phyloP scores from a whole-genome alignment of 2,888 invertebrate genomes.

The Watsonalla binaria region DNA sequence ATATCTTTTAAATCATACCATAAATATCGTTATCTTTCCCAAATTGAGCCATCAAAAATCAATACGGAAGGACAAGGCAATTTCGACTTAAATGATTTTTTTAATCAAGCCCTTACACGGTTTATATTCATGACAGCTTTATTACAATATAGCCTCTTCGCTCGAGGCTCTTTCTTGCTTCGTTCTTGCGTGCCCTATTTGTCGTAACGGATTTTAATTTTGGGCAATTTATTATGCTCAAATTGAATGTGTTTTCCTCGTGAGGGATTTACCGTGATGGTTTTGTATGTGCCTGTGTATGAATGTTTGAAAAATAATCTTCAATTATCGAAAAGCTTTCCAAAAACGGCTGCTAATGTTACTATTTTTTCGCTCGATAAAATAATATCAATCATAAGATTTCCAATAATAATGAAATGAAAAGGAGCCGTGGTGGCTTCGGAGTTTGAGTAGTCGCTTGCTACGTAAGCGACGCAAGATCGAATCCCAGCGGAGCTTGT shows the following conservation, averaged over 20 bases:
- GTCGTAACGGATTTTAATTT: background rate
- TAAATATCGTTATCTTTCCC: background rate
- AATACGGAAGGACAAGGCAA: constrained; percentile 23
- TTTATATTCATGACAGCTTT: constrained; percentile 21
- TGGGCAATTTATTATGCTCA: constrained; percentile 6
- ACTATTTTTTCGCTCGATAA: too few species aligned
- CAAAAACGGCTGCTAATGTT: too few species aligned
- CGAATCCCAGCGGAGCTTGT: too few species aligned
- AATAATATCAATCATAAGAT: too few species aligned
- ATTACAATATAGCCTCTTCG: constrained; percentile 15
- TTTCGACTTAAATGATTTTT: constrained; percentile 28
- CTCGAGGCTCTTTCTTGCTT: constrained; percentile 2
- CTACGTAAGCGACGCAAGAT: too few species aligned
- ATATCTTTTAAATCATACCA: background rate
- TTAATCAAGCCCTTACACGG: constrained; percentile 25
- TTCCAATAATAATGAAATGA: too few species aligned
- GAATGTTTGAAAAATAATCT: too few species aligned
- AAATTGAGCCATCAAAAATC: constrained; percentile 11
- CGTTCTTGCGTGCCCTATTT: background rate
- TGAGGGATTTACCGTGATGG: background rate
- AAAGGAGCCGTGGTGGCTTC: too few species aligned
- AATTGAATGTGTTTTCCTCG: constrained; percentile 1
- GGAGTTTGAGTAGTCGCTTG: too few species aligned
- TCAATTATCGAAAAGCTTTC: too few species aligned
- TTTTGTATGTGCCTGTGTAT: too few species aligned